Conservation (phyloP, 1,140 invertebrate genomes). For the Onthophagus taurus region DNA sequence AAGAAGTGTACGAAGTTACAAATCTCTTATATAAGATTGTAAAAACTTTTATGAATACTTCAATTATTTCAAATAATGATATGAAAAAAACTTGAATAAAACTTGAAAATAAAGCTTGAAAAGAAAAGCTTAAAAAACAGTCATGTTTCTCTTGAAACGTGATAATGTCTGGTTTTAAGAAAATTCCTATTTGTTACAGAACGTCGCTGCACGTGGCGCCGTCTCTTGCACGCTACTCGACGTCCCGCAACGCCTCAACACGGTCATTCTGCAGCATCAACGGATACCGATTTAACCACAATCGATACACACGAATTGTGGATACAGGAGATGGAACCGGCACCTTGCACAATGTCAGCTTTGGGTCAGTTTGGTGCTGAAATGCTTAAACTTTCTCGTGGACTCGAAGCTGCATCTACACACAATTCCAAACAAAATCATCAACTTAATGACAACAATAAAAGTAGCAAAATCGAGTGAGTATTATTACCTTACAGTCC, state of each 20-base stretch:
- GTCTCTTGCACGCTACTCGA: slow-evolving; percentile 41
- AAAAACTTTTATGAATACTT: too few species aligned
- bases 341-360: slow-evolving; percentile 68
- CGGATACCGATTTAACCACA: slow-evolving; percentile 70
- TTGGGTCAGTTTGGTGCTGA: slow-evolving; percentile 73
- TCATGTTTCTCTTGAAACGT: too few species aligned
- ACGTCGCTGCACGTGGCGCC: slow-evolving; percentile 53
- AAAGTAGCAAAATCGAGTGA: slow-evolving; percentile 18
- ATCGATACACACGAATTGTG: slow-evolving; percentile 71
- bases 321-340: slow-evolving; percentile 68
- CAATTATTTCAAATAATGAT: too few species aligned
- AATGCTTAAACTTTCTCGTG: slow-evolving; percentile 69
- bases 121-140: too few species aligned
- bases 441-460: slow-evolving; percentile 6
- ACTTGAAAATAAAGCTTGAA: too few species aligned
- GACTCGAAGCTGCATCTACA: slow-evolving; percentile 49
- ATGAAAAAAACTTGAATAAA: background rate
- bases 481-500: background rate
- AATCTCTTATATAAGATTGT: too few species aligned
- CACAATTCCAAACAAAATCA: slow-evolving; percentile 7
- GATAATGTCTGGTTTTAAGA: too few species aligned
- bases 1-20: too few species aligned
- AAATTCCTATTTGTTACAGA: slow-evolving; percentile 35
- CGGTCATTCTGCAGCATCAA: slow-evolving; percentile 61
- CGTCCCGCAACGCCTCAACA: slow-evolving; percentile 52